Conservation (phyloP, 2,797 vertebrate species). For the Falco berigora region DNA sequence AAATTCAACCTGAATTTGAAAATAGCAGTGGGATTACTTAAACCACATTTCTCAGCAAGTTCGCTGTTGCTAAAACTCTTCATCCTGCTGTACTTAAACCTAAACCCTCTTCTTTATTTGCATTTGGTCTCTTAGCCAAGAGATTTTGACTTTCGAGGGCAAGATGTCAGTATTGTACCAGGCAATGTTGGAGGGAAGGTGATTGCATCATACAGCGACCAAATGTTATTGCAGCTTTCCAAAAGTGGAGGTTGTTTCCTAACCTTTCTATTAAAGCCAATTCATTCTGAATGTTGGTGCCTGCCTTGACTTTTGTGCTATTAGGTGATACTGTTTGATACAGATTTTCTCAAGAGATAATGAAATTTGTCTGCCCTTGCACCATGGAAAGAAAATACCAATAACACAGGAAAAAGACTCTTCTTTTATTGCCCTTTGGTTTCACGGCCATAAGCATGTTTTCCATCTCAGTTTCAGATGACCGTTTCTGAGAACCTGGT, state of each 20-base stretch:
- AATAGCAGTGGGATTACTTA: conserved; percentile 28
- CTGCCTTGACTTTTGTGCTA: neutral
- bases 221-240: neutral
- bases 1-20: conserved; percentile 14
- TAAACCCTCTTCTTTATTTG: neutral
- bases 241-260: neutral
- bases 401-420: neutral
- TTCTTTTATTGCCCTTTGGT: neutral
- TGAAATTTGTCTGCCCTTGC: neutral
- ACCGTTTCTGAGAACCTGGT: neutral
- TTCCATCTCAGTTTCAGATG: neutral
- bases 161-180: conserved; percentile 52
- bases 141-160: conserved; percentile 31
- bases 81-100: neutral
- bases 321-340: neutral
- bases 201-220: neutral
- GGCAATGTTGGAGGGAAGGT: neutral
- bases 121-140: neutral
- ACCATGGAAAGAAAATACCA: neutral
- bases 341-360: neutral
- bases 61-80: neutral
- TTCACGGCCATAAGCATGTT: neutral
- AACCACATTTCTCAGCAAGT: neutral
- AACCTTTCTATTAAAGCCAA: neutral
- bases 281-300: neutral